Evolutionary conservation across 1,140 invertebrate species (phyloP), one percentile per base, ranked within the genome.

Genomic region (Ostrea denselamellosa): DNA sequence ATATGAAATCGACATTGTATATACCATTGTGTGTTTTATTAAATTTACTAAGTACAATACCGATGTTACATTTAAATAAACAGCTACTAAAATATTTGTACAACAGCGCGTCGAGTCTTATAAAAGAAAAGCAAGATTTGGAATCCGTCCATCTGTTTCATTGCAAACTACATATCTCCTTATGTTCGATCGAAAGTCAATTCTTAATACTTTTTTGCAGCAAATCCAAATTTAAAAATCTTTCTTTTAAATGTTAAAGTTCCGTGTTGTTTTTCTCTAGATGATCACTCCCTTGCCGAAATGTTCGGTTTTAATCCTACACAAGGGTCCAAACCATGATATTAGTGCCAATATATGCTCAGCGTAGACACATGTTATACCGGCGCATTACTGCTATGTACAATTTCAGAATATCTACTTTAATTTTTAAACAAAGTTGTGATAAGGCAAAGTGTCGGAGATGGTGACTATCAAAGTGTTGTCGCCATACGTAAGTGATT

Each of bases 161-260:
- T 77, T 77, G 28, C 22, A 77, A 14, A 77, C 28, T 62, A 19
- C 56, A n/a, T 62, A 14, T 25, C 68, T 77, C 68, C 68, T 77
- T 17, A 14, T 77, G 28, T 2, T 25, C 25, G 68, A 77, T 77
- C 68, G 28, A 34, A 77, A 77, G 68, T 77, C 68, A 77, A 34
- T 12, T 22, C 28, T 9, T 77, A 77, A 77, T 9, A 28, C 14
- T 25, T 34, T 77, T 77, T 77, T 77, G 68, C 68, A 77, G 68
- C 68, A 34, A 77, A 77, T 77, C 68, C 68, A 77, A 77, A 25
- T 28, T 77, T 34, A 77, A 77, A 77, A 77, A 12, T 9, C 28
- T 77, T 12, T 77, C 17, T 62, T 28, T 25, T 28, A 12, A 25
- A 77, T 25, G 25, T 9, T 25, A 34, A 25, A 34, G 25, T 28